Evolutionary conservation across 2,113 vertebrate species (phyloP).

Genomic region (Dendrocopos noguchii): DNA sequence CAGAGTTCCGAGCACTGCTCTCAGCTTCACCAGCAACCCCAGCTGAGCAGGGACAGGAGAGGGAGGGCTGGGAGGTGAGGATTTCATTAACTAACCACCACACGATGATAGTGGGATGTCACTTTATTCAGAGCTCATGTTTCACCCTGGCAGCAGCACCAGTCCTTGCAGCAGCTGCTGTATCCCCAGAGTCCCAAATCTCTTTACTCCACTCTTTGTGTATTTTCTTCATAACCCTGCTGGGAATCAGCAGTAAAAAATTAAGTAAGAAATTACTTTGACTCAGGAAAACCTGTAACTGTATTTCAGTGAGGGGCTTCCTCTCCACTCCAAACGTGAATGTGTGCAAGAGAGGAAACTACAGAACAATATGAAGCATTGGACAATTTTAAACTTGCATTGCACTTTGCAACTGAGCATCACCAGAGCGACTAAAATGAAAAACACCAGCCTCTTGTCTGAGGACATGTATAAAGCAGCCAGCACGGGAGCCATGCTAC

Average conservation of each 20-base stretch:
- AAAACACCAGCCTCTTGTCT: not conserved
- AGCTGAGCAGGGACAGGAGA: too few relatives aligned
- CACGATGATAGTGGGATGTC: rapidly evolving
- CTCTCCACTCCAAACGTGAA: not conserved
- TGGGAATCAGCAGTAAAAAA: not conserved
- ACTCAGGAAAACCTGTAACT: not conserved
- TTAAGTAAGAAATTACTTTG: rapidly evolving
- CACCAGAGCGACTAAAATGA: not conserved
- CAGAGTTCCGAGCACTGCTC: not conserved
- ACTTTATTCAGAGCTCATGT: not conserved
- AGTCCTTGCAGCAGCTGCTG: not conserved
- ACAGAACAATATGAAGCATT: not conserved
- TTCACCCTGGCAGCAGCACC: not conserved
- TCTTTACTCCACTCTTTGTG: not conserved
- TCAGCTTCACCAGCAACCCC: not conserved
- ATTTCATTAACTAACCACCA: not conserved
- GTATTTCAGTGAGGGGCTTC: not conserved
- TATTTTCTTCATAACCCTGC: not conserved
- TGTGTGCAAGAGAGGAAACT: not conserved
- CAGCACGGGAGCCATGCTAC: not conserved
- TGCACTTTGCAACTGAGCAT: not conserved
- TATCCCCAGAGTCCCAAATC: not conserved
- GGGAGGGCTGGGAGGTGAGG: not conserved
- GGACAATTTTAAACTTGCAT: not conserved
- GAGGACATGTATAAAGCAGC: not conserved